Base-by-base conservation (phyloP, 2,888 invertebrate species). In the Ennomos erosarius region DNA sequence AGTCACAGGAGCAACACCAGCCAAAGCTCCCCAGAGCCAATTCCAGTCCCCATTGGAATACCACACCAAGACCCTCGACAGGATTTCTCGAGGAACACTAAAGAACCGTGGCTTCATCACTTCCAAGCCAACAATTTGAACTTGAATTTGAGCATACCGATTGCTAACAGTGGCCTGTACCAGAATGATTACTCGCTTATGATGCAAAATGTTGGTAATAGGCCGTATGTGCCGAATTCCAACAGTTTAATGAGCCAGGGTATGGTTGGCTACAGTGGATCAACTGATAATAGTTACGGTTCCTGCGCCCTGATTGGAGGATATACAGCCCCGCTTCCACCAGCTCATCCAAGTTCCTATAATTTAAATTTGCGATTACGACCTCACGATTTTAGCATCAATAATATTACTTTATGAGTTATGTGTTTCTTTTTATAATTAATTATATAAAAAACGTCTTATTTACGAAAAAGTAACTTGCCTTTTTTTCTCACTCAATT, bases 311-410 rank as follows among this genome's bases (percentile, higher is more conserved):
- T 93, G 11, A 87, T 93, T 46, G 85, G 91, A 36, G 84, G 90
- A 1, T 93, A 92, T 62, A 78, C 83, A 44, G 82, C 85, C 5
- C 74, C 89, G 0, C 65, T 90, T 12, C 90, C 86, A 52, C 75
- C 91, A 0, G 85, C 89, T 1, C 90, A 91, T 70, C 89, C 88
- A 40, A 81, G 84, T 62, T 85, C 92, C 0, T 93, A 93, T 54
- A 93, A 93, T 69, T 72, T 93, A 37, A 93, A 94, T 73, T 85
- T 94, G 60, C 84, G 94, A 69, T 84, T 94, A 60, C 88, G 94
- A 74, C 94, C 94, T 0, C 94, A 94, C 65, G 94, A 95, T 80
- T 94, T 92, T 67, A 88, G 86, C 58, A 82, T 93, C 68, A 92
- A 92, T 65, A 91, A 92, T 67, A 86, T 93, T 70, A 83, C 89